Evolutionary conservation across 2,113 vertebrate species (phyloP), one percentile per base, ranked within the genome.

Genomic region (Telmatochromis bifrenatus): DNA sequence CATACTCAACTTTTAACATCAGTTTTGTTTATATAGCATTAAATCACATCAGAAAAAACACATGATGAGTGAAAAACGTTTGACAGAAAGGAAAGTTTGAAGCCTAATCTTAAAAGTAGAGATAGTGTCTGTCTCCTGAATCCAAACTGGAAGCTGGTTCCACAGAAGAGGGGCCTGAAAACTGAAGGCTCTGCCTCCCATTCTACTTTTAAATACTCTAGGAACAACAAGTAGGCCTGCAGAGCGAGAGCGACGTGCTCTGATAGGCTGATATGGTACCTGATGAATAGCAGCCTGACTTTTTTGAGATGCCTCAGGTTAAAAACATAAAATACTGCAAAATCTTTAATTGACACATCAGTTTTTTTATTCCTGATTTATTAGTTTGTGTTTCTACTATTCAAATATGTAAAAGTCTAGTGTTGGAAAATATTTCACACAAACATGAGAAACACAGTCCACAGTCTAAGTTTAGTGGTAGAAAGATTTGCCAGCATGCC

Each of bases 161-260:
- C 56, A 60, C 26, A 58, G 56, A 58, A 31, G 56, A 58, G 55
- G 14, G 55, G 26, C 26, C 56, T 31, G 56, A 17, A 58, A 58
- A 9, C 56, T 31, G 26, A 31, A 60, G 26, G 56, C 56, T 31
- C 56, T 17, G 0, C 56, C 26, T 60, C 26, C 26, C 56, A 31
- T 60, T 17, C 26, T 60, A 17, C 56, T 60, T 31, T 17, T 60
- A 60, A 17, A 60, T 60, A 9, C 26, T 9, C 26, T 6, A 9
- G 56, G 14, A 60, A 60, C 56, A 60, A 60, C 56, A 31, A 60
- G 56, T 17, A 60, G 1, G 28, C 58, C 58, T 31, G 28, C 28
- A 33, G 58, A 0, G 28, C 0, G 15, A 0, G 56, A 58, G 55
- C 1, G 0, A 58, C 0, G 28, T 33, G 28, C 28, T 60, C 26